phyloP scores from a whole-genome alignment of 2,797 vertebrate species.

The Anolis apletophallus region DNA sequence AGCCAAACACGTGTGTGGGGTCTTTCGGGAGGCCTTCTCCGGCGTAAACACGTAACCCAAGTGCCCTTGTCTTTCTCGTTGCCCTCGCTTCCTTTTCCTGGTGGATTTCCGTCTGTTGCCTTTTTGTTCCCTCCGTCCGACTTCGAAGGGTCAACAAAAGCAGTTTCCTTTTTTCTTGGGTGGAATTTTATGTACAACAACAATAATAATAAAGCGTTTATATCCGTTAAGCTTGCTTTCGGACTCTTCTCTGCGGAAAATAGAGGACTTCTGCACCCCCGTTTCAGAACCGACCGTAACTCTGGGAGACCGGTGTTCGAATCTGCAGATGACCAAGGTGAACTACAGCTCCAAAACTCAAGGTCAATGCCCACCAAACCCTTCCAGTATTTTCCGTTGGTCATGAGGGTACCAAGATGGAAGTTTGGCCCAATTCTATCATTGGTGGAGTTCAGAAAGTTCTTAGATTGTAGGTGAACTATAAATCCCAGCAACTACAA shows the following conservation, averaged over 20 bases:
- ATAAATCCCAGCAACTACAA: too few relatives aligned
- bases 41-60: conserved; percentile 72
- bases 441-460: too few relatives aligned
- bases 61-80: conserved; percentile 65
- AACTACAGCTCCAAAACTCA: too few relatives aligned
- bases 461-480: too few relatives aligned
- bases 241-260: neutral
- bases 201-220: conserved; percentile 82
- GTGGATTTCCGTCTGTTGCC: conserved; percentile 51
- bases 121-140: conserved; percentile 26
- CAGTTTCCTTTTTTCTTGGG: conserved; percentile 80
- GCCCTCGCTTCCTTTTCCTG: conserved; percentile 67
- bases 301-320: too few relatives aligned
- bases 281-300: neutral
- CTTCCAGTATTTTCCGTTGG: too few relatives aligned
- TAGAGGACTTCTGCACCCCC: neutral
- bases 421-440: too few relatives aligned
- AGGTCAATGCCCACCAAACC: too few relatives aligned
- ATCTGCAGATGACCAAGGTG: too few relatives aligned
- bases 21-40: conserved; percentile 39
- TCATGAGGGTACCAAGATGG: too few relatives aligned
- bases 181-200: conserved; percentile 83
- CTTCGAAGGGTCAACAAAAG: conserved; percentile 70
- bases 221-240: conserved; percentile 69
- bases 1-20: too few relatives aligned